phyloP scores from a whole-genome alignment of 2,888 invertebrate genomes.

The Scaptomyza caliginosa region DNA sequence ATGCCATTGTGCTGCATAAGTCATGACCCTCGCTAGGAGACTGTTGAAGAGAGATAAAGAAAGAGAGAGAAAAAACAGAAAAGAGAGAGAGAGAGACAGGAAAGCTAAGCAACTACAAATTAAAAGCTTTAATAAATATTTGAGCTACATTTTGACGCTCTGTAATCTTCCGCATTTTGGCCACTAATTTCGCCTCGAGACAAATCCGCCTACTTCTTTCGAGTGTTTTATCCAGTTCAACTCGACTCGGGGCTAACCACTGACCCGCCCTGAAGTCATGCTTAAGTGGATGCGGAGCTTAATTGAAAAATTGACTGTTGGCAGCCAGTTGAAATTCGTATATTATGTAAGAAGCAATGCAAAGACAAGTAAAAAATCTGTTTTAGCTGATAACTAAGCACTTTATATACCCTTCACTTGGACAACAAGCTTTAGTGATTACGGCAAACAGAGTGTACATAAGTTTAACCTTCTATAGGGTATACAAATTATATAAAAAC shows the following conservation, averaged over 20 bases:
- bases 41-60: background rate
- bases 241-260: constrained; percentile 2
- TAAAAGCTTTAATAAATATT: constrained; percentile 73
- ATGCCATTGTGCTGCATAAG: constrained; percentile 45
- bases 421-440: no score
- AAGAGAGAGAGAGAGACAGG: background rate
- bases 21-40: constrained; percentile 31
- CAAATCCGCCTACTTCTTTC: constrained; percentile 63
- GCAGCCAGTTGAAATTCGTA: constrained; percentile 35
- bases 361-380: background rate
- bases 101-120: constrained; percentile 34
- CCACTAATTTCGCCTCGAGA: constrained; percentile 75
- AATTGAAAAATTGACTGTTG: constrained; percentile 73
- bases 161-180: constrained; percentile 75
- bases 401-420: no score
- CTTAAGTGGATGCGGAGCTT: constrained; percentile 18
- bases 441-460: no score
- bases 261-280: constrained; percentile 19
- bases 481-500: constrained; percentile 21
- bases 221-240: constrained; percentile 9
- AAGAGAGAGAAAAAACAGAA: background rate
- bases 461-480: constrained; percentile 4
- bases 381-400: background rate
- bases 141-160: constrained; percentile 64
- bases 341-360: constrained; percentile 41